phyloP scores from a whole-genome alignment of 2,888 invertebrate species.

The Crocallis elinguaria region DNA sequence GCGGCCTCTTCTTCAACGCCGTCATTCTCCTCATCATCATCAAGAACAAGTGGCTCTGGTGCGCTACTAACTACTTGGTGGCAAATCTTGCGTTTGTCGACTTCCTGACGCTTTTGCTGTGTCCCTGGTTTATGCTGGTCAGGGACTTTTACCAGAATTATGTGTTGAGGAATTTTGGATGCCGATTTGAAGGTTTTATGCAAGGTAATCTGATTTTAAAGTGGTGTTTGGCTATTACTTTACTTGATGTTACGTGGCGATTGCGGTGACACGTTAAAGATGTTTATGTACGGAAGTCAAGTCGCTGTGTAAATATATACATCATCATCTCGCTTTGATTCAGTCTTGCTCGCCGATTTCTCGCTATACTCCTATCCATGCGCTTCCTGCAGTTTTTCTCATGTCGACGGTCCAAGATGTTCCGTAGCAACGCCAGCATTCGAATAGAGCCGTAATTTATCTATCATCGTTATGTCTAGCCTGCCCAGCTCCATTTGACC shows the following conservation, averaged over 20 bases:
- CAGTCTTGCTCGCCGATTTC: no score
- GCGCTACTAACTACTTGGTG: slow-evolving; percentile 89
- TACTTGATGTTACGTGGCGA: background rate
- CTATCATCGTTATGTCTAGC: no score
- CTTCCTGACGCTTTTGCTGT: slow-evolving; percentile 86
- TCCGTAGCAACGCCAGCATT: no score
- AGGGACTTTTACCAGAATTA: slow-evolving; percentile 92
- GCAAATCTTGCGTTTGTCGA: slow-evolving; percentile 91
- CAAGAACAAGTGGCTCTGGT: slow-evolving; percentile 86
- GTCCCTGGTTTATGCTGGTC: slow-evolving; percentile 91
- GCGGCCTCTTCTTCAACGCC: slow-evolving; percentile 88
- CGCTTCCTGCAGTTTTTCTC: no score
- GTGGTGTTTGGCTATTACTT: background rate
- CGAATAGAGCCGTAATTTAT: no score
- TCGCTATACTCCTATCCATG: no score
- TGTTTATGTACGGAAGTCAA: no score
- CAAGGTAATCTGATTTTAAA: slow-evolving; percentile 80
- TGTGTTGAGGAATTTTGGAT: slow-evolving; percentile 89
- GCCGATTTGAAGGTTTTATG: slow-evolving; percentile 90
- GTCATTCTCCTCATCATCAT: slow-evolving; percentile 87
- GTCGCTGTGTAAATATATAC: no score
- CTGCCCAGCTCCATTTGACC: no score
- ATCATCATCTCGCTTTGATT: no score
- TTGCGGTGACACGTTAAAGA: no score
- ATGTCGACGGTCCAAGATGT: no score